These are phyloP conservation scores for Dromas ardeola DNA, from an alignment of 2,113 vertebrate genomes.

Conservation along the genomic window DNA sequence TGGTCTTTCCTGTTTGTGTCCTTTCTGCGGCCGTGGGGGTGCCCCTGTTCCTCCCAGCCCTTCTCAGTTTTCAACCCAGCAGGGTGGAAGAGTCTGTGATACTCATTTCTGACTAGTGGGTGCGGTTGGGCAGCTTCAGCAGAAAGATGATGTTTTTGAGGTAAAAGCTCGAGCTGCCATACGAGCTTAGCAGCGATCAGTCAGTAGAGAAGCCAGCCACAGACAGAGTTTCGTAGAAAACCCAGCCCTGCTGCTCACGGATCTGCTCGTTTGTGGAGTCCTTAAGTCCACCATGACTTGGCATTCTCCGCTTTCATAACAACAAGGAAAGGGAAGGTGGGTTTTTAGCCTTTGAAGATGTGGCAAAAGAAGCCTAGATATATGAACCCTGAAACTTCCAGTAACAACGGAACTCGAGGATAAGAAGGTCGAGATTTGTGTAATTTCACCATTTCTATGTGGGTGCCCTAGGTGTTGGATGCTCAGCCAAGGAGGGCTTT, in stretches of 20 bases:
- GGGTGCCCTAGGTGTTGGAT: accelerated
- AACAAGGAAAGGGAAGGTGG: neutral
- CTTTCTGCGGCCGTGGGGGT: accelerated
- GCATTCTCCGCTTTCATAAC: neutral
- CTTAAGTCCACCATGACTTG: neutral
- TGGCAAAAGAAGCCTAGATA: neutral
- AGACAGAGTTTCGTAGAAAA: neutral
- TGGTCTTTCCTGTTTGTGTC: neutral
- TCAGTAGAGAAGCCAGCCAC: neutral
- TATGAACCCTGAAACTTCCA: neutral
- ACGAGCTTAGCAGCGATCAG: neutral
- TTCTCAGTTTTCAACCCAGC: neutral
- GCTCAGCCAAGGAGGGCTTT: neutral
- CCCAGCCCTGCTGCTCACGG: neutral
- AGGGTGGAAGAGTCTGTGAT: neutral
- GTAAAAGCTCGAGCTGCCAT: neutral
- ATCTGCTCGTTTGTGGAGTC: neutral
- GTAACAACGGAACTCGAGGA: neutral
- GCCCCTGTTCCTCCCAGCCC: neutral
- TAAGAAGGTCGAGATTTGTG: neutral
- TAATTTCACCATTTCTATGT: accelerated
- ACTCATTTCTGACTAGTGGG: neutral
- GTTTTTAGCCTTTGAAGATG: neutral
- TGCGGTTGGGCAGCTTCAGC: neutral
- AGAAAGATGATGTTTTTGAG: neutral